Evolutionary conservation across 2,113 vertebrate species (phyloP).

Genomic region (Datnioides undecimradiatus): DNA sequence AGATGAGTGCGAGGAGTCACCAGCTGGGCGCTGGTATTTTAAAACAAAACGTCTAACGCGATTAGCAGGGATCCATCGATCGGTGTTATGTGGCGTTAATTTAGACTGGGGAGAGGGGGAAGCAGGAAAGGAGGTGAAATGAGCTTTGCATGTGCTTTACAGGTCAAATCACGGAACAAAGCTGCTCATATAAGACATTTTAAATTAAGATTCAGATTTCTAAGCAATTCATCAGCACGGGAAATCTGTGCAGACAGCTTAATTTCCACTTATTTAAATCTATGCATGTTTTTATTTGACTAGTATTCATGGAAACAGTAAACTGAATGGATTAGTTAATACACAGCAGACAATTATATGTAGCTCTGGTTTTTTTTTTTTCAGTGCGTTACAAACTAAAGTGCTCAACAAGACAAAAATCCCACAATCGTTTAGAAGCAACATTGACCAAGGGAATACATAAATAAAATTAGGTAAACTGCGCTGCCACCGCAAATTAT

Average conservation of each 20-base stretch:
- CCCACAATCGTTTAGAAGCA: slow-evolving; percentile 62
- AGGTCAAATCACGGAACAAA: slow-evolving; percentile 50
- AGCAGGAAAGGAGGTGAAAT: slow-evolving; percentile 26
- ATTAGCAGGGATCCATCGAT: slow-evolving; percentile 86
- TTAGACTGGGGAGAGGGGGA: slow-evolving; percentile 63
- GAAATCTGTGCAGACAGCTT: slow-evolving; percentile 12
- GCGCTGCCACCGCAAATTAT: slow-evolving; percentile 73
- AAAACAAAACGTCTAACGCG: slow-evolving; percentile 87
- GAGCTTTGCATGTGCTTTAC: slow-evolving; percentile 52
- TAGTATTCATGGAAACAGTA: slow-evolving; percentile 33
- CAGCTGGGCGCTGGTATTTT: slow-evolving; percentile 93
- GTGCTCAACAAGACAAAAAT: slow-evolving; percentile 32
- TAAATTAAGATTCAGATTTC: slow-evolving; percentile 7
- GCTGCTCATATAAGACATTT: slow-evolving; percentile 1
- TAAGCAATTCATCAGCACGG: slow-evolving; percentile 15
- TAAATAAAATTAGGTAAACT: slow-evolving; percentile 79
- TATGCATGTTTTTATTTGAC: slow-evolving; percentile 32
- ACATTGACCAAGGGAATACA: slow-evolving; percentile 77
- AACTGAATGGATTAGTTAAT: slow-evolving; percentile 54
- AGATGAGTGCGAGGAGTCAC: slow-evolving; percentile 86
- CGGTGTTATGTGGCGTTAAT: slow-evolving; percentile 83
- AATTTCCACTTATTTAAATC: slow-evolving; percentile 40
- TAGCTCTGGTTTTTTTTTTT: slow-evolving; percentile 10
- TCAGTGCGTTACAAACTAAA: slow-evolving; percentile 37
- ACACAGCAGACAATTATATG: slow-evolving; percentile 31